Evolutionary conservation across 1,140 invertebrate species (phyloP), one percentile per base, ranked within the genome.

Genomic region (Drosophila ironensis): DNA sequence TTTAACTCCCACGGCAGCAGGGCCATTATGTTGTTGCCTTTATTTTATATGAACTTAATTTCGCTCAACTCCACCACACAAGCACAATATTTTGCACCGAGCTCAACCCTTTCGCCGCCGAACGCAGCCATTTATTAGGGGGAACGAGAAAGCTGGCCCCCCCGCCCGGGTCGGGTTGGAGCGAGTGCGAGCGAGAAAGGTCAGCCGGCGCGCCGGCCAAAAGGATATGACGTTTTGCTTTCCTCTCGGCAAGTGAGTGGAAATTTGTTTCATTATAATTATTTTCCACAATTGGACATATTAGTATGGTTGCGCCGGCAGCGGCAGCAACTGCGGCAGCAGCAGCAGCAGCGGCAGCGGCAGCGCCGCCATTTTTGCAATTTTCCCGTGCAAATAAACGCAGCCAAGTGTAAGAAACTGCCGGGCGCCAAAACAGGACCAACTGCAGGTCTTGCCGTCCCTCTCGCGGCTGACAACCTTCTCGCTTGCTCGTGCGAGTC

Each of bases 211-310:
- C 69, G 53, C 41, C 17, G 35, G 27, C 60, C 28, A 69, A 78
- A 82, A 82, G 78, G 78, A 82, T 82, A 86, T 86, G 80, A 86
- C 80, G 80, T 86, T 82, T 84, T 84, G 73, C 80, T 74, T 86
- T 75, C 77, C 71, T 87, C 61, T 86, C 74, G 68, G 81, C 81
- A 84, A 88, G 87, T 89, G 87, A 89, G 87, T 87, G 87, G 88
- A 89, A 89, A 89, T 89, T 89, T 89, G 88, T 89, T 88, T 87
- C 88, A 89, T 88, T 89, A 88, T 89, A 89, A 89, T 89, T 89
- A 89, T 89, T 89, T 89, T 89, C 88, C 88, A 89, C 88, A 89
- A 89, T 89, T 89, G 88, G 88, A 89, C 88, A 89, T 89, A 89
- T 89, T 89, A 88, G 87, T 89, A 89, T 89, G 88, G 81, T 89